Percentiles rank a stretch among this genome's conserved stretches.
Conservation (phyloP, 1,140 invertebrate species). For the Medauroidea extradentata region DNA sequence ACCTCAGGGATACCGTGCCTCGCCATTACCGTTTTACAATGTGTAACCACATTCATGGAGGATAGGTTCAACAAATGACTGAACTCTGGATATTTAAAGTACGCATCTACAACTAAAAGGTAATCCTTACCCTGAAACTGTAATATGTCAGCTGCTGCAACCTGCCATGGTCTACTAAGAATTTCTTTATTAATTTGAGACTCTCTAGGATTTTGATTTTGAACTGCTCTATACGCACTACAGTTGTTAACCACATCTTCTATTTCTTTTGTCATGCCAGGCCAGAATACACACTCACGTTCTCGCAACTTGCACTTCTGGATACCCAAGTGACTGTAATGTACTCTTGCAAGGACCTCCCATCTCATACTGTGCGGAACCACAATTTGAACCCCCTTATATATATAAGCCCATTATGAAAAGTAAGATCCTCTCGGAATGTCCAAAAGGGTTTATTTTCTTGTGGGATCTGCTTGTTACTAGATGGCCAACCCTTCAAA, state of each 20-base stretch:
- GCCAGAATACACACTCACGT: constrained; percentile 24
- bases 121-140: neutral
- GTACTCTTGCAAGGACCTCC: constrained; percentile 27
- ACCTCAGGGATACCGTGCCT: constrained; percentile 18
- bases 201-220: constrained; percentile 33
- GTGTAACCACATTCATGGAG: constrained; percentile 37
- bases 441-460: constrained; percentile 6
- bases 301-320: constrained; percentile 21
- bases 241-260: constrained; percentile 40
- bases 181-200: constrained; percentile 31
- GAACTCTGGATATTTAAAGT: no score
- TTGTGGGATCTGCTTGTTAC: constrained; percentile 13
- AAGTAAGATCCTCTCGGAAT: constrained; percentile 5
- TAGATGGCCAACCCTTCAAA: constrained; percentile 6
- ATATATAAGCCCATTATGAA: constrained; percentile 29
- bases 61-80: no score
- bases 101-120: neutral
- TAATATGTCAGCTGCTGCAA: constrained; percentile 34
- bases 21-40: no score
- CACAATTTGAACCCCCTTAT: constrained; percentile 31
- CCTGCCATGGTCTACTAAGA: constrained; percentile 31
- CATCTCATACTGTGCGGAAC: constrained; percentile 30
- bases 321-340: constrained; percentile 29
- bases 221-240: constrained; percentile 34
- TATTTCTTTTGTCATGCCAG: constrained; percentile 38